phyloP scores from a whole-genome alignment of 2,113 vertebrate species.

The Pardalotus punctatus region DNA sequence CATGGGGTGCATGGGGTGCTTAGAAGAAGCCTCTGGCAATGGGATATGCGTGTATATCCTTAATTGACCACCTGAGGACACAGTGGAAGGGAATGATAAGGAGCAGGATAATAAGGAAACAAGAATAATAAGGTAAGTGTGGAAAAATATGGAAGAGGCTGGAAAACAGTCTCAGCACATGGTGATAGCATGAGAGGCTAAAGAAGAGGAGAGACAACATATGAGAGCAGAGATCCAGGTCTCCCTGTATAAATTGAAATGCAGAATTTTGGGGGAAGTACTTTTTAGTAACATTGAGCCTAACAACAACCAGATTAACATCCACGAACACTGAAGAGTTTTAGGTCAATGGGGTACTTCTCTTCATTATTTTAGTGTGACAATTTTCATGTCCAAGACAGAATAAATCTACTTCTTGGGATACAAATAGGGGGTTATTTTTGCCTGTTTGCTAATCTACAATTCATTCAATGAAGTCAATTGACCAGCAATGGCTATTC shows the following conservation, averaged over 20 bases:
- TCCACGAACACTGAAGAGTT: neutral
- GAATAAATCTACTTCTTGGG: neutral
- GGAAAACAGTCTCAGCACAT: neutral
- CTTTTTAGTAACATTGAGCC: neutral
- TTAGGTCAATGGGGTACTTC: neutral
- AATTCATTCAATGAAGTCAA: neutral
- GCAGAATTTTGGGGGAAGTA: neutral
- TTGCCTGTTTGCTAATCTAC: neutral
- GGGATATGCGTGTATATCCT: no score
- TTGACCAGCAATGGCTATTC: neutral
- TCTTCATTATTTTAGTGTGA: neutral
- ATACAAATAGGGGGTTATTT: neutral
- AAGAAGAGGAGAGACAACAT: neutral
- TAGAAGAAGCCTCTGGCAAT: neutral
- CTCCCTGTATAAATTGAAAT: neutral
- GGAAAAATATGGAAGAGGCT: neutral
- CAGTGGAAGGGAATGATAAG: neutral
- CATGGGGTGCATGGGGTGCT: accelerated
- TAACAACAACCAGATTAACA: neutral
- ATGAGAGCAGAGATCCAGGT: neutral
- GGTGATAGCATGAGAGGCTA: neutral
- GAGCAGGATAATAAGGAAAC: no score
- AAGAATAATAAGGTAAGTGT: neutral
- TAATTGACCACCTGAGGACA: neutral
- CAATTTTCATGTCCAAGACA: neutral